phyloP scores from a whole-genome alignment of 2,113 vertebrate genomes.

The Onychostruthus taczanowskii region DNA sequence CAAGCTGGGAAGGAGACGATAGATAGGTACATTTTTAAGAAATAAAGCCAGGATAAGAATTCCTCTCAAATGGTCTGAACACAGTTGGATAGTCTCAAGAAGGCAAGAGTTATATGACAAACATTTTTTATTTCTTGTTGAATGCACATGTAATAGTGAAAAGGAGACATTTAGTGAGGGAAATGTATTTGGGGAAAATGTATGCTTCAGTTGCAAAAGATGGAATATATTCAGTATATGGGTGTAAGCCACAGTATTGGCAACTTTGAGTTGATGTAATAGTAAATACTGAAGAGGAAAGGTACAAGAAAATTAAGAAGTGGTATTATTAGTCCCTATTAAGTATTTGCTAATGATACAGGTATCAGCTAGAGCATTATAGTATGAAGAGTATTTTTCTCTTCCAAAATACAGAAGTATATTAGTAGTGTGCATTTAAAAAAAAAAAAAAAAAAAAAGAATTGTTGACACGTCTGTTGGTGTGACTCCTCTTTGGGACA shows the following conservation, averaged over 20 bases:
- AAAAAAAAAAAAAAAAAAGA: not conserved
- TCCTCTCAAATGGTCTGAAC: not conserved
- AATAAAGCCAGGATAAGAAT: not conserved
- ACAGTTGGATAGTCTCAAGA: not conserved
- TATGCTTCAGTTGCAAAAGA: not conserved
- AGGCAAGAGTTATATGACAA: not conserved
- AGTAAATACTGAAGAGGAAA: not conserved
- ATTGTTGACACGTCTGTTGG: not conserved
- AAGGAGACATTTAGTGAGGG: not conserved
- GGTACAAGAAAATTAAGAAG: not conserved
- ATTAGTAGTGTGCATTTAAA: not conserved
- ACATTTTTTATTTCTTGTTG: not conserved
- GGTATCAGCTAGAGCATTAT: not conserved
- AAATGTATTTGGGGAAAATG: not conserved
- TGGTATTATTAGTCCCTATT: not conserved
- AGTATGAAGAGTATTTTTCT: not conserved
- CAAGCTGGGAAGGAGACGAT: not conserved
- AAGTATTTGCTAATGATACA: not conserved
- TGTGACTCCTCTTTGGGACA: not conserved
- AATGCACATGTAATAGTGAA: not conserved
- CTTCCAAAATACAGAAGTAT: not conserved
- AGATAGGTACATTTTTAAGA: not conserved
- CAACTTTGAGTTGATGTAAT: not conserved
- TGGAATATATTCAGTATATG: not conserved
- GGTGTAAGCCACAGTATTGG: not conserved